These are phyloP conservation scores for Epinephelus coioides DNA, from an alignment of 2,797 vertebrate species.

Conservation along the genomic window DNA sequence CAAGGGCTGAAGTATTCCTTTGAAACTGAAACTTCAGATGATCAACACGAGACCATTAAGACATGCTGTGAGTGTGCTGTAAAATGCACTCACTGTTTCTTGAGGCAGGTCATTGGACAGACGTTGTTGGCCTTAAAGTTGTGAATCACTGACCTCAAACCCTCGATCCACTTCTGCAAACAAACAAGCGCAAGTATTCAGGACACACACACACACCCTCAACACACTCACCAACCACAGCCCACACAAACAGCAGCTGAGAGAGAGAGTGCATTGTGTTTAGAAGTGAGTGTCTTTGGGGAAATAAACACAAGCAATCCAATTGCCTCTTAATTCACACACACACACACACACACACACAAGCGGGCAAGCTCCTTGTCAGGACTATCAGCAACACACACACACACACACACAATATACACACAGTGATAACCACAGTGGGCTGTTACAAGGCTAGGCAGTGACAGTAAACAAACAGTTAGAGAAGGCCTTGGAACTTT, in stretches of 20 bases:
- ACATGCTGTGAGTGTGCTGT: not conserved
- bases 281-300: constrained; percentile 34
- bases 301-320: constrained; percentile 63
- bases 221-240: not conserved
- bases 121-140: constrained; percentile 99
- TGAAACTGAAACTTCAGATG: no score
- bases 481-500: constrained; percentile 14
- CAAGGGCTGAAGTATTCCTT: no score
- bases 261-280: constrained; percentile 25
- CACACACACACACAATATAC: constrained; percentile 13
- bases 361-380: not conserved
- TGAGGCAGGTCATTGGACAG: constrained; percentile 98
- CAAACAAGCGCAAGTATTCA: constrained; percentile 37
- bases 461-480: constrained; percentile 42
- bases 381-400: constrained; percentile 13
- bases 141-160: constrained; percentile 95
- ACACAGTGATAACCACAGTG: constrained; percentile 18
- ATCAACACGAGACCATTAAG: not conserved
- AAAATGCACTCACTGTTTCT: constrained; percentile 94
- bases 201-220: not conserved
- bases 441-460: constrained; percentile 19
- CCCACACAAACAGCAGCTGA: constrained; percentile 9
- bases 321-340: constrained; percentile 43
- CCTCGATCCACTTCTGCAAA: constrained; percentile 98
- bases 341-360: not conserved